Evolutionary conservation across 2,113 vertebrate genomes (phyloP).

Genomic region (Albula glossodonta): DNA sequence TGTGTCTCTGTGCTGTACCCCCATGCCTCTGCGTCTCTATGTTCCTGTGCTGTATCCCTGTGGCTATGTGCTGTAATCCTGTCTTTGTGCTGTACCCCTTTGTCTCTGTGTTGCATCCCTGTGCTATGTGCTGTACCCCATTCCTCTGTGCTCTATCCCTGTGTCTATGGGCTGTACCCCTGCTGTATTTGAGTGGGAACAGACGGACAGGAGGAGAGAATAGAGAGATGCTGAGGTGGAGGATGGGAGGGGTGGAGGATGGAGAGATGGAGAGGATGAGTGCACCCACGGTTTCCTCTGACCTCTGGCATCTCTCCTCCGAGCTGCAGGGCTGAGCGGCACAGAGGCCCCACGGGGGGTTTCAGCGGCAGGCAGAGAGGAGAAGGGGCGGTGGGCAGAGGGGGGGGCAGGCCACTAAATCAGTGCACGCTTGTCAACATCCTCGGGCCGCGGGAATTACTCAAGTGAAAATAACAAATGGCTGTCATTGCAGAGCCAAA

Average conservation of each 20-base stretch:
- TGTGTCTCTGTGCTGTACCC: too few relatives aligned
- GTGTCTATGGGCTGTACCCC: not conserved
- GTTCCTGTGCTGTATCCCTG: too few relatives aligned
- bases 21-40: too few relatives aligned
- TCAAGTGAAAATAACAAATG: constrained; percentile 99
- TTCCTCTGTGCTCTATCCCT: not conserved
- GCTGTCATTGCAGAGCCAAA: constrained; percentile 99
- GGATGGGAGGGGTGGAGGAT: not conserved
- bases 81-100: too few relatives aligned
- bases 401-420: constrained; percentile 80
- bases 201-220: not conserved
- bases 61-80: too few relatives aligned
- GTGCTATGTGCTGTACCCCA: not conserved
- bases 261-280: not conserved
- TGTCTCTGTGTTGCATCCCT: not conserved
- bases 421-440: constrained; percentile 96
- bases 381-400: constrained; percentile 39
- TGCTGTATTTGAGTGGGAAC: too few relatives aligned
- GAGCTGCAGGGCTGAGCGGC: constrained; percentile 23
- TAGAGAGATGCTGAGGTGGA: not conserved
- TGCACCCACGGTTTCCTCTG: not conserved
- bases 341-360: constrained; percentile 42
- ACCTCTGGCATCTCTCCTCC: constrained; percentile 1
- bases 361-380: constrained; percentile 48
- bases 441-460: constrained; percentile 81